Conservation (phyloP, 2,888 invertebrate genomes). For the Dendrolimus pini region DNA sequence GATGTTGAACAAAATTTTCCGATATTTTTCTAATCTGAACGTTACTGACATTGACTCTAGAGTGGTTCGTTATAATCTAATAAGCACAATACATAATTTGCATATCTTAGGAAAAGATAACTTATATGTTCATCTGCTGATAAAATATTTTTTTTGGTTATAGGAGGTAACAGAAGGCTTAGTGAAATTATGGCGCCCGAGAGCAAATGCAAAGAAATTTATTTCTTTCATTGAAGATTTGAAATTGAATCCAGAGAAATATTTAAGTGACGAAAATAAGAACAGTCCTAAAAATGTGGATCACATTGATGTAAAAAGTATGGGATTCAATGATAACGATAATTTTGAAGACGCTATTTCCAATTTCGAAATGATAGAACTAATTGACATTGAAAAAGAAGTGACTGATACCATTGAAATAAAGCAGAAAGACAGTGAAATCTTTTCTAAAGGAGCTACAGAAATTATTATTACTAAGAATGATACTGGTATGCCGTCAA, state of each 20-base stretch:
- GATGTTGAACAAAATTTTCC: too few relatives aligned
- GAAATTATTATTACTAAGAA: slow-evolving; percentile 3
- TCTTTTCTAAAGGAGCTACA: slow-evolving; percentile 1
- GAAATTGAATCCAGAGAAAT: slow-evolving; percentile 45
- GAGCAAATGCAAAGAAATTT: slow-evolving; percentile 51
- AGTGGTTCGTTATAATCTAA: too few relatives aligned
- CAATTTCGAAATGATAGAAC: slow-evolving; percentile 6
- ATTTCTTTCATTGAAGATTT: slow-evolving; percentile 48
- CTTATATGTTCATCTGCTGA: too few relatives aligned
- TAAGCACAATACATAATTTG: too few relatives aligned
- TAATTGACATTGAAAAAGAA: slow-evolving; percentile 3
- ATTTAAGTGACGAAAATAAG: slow-evolving; percentile 21
- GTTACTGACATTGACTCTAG: too few relatives aligned
- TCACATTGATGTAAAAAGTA: not conserved
- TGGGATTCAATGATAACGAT: not conserved
- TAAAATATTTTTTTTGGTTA: slow-evolving; percentile 19
- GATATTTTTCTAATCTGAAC: too few relatives aligned
- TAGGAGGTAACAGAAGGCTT: slow-evolving; percentile 60
- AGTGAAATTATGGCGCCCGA: slow-evolving; percentile 57
- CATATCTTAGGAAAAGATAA: too few relatives aligned
- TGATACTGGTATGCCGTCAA: slow-evolving; percentile 11
- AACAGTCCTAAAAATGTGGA: not conserved
- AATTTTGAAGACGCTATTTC: not conserved
- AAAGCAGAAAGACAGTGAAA: not conserved
- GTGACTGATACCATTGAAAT: not conserved